Evolutionary conservation across 2,113 vertebrate genomes (phyloP).

Genomic region (Lagopus leucura): DNA sequence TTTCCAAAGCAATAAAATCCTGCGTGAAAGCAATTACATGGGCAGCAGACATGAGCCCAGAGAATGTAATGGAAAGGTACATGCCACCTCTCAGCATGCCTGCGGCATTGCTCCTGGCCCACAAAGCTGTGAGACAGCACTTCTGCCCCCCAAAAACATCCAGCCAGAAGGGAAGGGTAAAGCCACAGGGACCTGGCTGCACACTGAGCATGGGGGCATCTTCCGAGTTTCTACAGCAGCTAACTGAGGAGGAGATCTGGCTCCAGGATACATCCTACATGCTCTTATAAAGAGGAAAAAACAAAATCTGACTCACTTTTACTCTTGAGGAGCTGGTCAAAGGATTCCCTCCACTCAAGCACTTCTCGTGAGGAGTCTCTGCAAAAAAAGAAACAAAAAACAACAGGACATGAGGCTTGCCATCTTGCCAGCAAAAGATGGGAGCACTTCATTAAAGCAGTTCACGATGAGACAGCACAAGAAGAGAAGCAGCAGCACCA

Average conservation of each 20-base stretch:
- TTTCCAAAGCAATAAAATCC: not conserved
- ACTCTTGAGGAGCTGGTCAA: constrained; percentile 90
- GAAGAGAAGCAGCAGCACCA: not conserved
- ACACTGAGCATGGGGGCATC: not conserved
- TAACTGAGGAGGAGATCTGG: not conserved
- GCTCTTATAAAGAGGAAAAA: not conserved
- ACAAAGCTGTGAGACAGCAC: fast-evolving
- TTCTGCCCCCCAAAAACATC: not conserved
- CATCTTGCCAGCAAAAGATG: fast-evolving
- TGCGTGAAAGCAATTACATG: not conserved
- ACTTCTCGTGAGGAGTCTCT: constrained; percentile 88
- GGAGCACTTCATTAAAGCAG: not conserved
- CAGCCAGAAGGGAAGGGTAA: not conserved
- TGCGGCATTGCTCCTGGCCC: fast-evolving
- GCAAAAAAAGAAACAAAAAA: constrained; percentile 56
- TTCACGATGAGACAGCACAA: not conserved
- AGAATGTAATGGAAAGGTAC: not conserved
- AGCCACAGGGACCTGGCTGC: not conserved
- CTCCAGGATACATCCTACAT: fast-evolving
- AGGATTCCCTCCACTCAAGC: constrained; percentile 88
- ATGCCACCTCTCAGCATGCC: not conserved
- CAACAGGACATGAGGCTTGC: not conserved
- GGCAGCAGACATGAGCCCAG: fast-evolving
- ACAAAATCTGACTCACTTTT: constrained; percentile 86
- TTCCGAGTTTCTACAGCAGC: not conserved